Evolutionary conservation across 2,113 vertebrate genomes (phyloP), one percentile per base, ranked within the genome.

Genomic region (Mesembrinibis cayennensis): DNA sequence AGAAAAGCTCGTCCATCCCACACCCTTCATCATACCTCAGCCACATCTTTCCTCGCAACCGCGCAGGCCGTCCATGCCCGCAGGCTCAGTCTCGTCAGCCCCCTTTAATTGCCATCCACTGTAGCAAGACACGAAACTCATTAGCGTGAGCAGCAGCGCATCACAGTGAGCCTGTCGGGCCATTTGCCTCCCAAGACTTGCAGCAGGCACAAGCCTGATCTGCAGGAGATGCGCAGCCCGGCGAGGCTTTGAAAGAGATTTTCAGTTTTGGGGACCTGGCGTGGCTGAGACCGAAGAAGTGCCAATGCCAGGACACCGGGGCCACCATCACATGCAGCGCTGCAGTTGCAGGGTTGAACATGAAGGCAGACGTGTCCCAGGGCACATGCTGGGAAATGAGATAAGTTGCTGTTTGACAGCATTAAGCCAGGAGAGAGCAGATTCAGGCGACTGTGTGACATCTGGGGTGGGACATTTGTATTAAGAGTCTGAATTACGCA

Each of bases 301-400:
- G 36, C 3, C 55, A 23, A 3, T 11, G 56, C 23, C 61, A 23
- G 34, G 58, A 22, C 3, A 1, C 34, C 1, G 4, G 45, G 27
- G 52, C 47, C 78, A 59, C 22, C 1, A 2, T 34, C 40, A 36
- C 23, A 69, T 0, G 0, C 76, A 73, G 62, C 11, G 8, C 29
- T 4, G 0, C 5, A 0, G 21, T 27, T 6, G 16, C 7, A 1
- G 63, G 20, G 17, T 5, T 77, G 23, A n/a, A 25, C 45, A 11
- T 7, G 42, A 81, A 65, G 61, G 11, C 72, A 55, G 67, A 22
- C 0, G 0, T 22, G 25, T 36, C 55, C 89, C 69, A 30, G 53
- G 49, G 34, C 26, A 79, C 1, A 0, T 0, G 0, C 26, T 76
- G 53, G 26, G 42, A 66, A 87, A 84, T 29, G 2, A 65, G 34